Base-by-base conservation (phyloP, 2,888 invertebrate species). In the Drosophila melanosoma region DNA sequence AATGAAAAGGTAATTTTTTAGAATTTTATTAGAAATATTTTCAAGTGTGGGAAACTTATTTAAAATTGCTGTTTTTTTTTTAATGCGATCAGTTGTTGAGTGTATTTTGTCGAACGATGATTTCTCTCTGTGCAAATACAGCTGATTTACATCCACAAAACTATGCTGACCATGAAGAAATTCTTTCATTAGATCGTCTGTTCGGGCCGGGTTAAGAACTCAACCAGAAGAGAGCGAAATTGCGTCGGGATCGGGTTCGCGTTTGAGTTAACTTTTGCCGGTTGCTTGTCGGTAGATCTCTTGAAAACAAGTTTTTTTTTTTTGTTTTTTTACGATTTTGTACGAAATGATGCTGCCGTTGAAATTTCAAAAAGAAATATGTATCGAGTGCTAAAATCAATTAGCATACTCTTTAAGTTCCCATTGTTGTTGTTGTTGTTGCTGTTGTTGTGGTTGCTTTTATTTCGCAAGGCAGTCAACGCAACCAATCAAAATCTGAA, bases 311-410 rank as follows among this genome's bases (percentile, higher is more conserved):
- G 84, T 84, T 84, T 74, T 29, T 71, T 62, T 23, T 23, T 1
- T 29, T 71, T 62, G 1, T 23, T 1, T 42, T 29, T 29, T 29
- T 29, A 4, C 15, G 35, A 62, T 60, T 63, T 66, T 75, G 68
- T 80, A 67, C 78, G 81, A 76, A 81, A 85, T 83, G 85, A 69
- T 48, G 67, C 58, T 73, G 75, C 64, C 71, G 58, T 36, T 51
- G 51, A 67, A 56, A 56, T 74, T 64, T 80, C 74, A 80, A 80
- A 56, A 83, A 69, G 73, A 69, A 85, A 81, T 81, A 85, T 85
- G 85, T 81, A 79, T 85, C 87, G 76, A 76, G 84, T 89, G 89
- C 84, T 84, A 78, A 87, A 83, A 80, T 76, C 84, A 89, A 89
- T 87, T 87, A 87, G 87, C 87, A 89, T 87, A 89, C 76, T 76